Evolutionary conservation across 2,888 invertebrate species (phyloP), one percentile per base, ranked within the genome.

Genomic region (Ophioninae sp.): DNA sequence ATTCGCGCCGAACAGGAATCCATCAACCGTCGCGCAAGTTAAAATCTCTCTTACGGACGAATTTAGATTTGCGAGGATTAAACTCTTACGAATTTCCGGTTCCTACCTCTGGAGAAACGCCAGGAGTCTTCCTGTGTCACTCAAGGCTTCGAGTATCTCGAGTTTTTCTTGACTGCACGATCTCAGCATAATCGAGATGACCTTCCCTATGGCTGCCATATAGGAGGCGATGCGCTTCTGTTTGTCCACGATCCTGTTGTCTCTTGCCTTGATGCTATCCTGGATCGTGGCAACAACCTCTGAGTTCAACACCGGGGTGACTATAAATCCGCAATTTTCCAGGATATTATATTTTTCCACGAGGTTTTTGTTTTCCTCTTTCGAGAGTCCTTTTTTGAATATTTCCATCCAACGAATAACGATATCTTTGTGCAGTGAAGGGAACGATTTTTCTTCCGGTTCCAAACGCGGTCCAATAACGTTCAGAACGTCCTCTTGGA

Each of bases 71-170:
- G 61, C 61, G 61, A 73, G 61, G 61, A 73, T 41, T 73, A 41
- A 73, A 62, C 23, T 62, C 61, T n/a, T 61, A 13, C 73, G 73
- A 44, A 73, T 73, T 37, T 61, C 62, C 17, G 83, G 62, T 67
- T 85, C 84, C 3, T 87, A 85, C 7, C 83, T 75, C 30, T 87
- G 85, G 6, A 87, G 64, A 13, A 85, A 85, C 0, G 78, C 79
- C 6, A 87, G 64, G 1, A 85, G 41, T 13, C 86, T 64, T 8
- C 70, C 68, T 8, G 74, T 64, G 10, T 85, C 85, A 76, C 86
- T 85, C 10, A 86, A 7, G 6, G 59, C 57, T 44, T 77, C 76
- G 13, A 85, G 61, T 17, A 83, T 59, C 17, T 13, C 10, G 0
- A 85, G 23, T 59, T 79, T 70, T 41, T 84, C 7, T 21, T 0